Evolutionary conservation across 2,113 vertebrate genomes (phyloP).

Genomic region (Neodontobutis hainanensis): DNA sequence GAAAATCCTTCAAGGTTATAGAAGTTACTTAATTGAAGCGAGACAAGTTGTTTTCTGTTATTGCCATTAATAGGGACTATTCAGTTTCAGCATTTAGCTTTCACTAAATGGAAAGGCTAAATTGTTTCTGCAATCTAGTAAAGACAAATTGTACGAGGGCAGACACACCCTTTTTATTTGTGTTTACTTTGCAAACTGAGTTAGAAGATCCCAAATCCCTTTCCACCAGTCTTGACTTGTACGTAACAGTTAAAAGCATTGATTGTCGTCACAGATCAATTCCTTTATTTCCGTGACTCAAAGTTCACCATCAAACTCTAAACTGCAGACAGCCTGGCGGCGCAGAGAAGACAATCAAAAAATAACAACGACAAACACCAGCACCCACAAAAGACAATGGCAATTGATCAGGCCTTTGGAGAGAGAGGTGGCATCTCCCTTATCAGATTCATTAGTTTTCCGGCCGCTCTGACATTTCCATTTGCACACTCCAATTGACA

Average conservation of each 20-base stretch:
- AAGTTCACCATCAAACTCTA: conserved; percentile 63
- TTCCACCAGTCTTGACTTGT: conserved; percentile 45
- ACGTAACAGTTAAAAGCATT: conserved; percentile 65
- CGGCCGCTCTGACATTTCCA: conserved; percentile 77
- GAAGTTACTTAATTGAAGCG: conserved; percentile 57
- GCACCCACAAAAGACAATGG: conserved; percentile 56
- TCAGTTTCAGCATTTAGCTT: conserved; percentile 24
- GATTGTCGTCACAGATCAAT: conserved; percentile 57
- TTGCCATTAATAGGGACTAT: conserved; percentile 46
- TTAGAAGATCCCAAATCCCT: conserved; percentile 47
- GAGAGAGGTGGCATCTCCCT: conserved; percentile 61
- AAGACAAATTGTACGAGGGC: conserved; percentile 4
- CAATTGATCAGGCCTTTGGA: conserved; percentile 71
- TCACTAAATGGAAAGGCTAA: conserved; percentile 36
- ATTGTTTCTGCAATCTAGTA: conserved; percentile 14
- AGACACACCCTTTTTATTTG: conserved; percentile 30
- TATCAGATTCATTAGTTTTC: conserved; percentile 81
- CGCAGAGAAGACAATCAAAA: conserved; percentile 61
- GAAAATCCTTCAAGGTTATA: conserved; percentile 55
- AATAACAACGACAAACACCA: conserved; percentile 55
- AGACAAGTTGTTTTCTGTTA: conserved; percentile 50
- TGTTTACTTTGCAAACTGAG: conserved; percentile 34
- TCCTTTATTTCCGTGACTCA: conserved; percentile 60
- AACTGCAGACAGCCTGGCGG: conserved; percentile 38
- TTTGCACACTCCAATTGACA: conserved; percentile 81